Percentiles rank a stretch among this genome's conserved stretches.
phyloP scores from a whole-genome alignment of 1,140 invertebrate species.

The Magallana gigas region DNA sequence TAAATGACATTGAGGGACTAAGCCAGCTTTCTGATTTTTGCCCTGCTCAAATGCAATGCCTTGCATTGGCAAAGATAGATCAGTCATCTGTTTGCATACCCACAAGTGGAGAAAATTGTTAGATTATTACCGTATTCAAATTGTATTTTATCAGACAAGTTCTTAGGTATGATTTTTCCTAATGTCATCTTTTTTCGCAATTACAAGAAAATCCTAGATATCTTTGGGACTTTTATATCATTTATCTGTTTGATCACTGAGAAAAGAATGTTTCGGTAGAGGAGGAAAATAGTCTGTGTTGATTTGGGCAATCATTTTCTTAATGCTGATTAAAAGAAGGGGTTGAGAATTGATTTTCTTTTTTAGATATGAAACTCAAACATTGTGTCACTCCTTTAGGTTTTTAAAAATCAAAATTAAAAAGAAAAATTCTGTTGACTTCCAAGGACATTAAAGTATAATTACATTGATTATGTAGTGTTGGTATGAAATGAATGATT shows the following conservation, averaged over 20 bases:
- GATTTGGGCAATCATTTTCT: constrained; percentile 20
- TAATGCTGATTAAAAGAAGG: constrained; percentile 17
- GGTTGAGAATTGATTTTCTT: constrained; percentile 14
- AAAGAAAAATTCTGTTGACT: constrained; percentile 28
- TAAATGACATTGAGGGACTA: constrained; percentile 30
- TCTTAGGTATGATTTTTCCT: constrained; percentile 16
- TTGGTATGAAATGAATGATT: constrained; percentile 14
- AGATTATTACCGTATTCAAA: constrained; percentile 31
- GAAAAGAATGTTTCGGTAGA: neutral
- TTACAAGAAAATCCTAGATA: constrained; percentile 12
- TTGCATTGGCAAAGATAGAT: constrained; percentile 4
- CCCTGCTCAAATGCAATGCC: neutral
- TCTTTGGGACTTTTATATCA: neutral
- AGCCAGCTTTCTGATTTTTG: constrained; percentile 13
- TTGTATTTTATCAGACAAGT: constrained; percentile 34
- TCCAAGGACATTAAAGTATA: constrained; percentile 36
- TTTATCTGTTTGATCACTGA: constrained; percentile 20
- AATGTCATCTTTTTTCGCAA: constrained; percentile 17
- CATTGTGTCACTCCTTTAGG: neutral
- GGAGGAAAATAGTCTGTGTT: neutral
- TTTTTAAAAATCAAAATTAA: neutral
- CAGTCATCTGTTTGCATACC: constrained; percentile 3
- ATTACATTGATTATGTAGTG: constrained; percentile 9
- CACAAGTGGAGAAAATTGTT: constrained; percentile 26
- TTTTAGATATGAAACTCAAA: neutral